Evolutionary conservation across 2,113 vertebrate species (phyloP), one percentile per base, ranked within the genome.

Genomic region (Recurvirostra avosetta): DNA sequence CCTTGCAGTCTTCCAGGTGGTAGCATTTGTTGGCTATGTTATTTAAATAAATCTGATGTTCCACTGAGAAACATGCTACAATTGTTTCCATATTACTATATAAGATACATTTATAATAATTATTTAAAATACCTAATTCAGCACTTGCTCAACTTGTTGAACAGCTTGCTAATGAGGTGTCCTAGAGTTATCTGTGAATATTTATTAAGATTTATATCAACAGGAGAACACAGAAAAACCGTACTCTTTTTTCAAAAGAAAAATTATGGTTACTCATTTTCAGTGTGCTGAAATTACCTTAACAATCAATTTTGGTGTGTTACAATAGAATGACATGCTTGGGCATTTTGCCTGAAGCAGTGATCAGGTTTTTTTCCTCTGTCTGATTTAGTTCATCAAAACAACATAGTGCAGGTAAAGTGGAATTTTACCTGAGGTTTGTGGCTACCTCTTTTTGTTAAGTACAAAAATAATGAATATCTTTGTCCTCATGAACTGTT

Each of bases 181-280:
- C 84, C 88, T 88, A 59, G 94, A 96, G 78, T 78, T 87, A 56
- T 68, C 89, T 63, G 50, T 91, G 94, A 97, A 86, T 96, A 91
- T 86, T 71, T 94, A 91, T 92, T 95, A 94, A 68, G 87, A 92
- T 94, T 77, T 96, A 43, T 95, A 85, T 90, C 36, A 97, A 89
- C 45, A 80, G 74, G 81, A 85, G 73, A 91, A 56, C 66, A 41
- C 43, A 70, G n/a, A 84, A 86, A 61, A 96, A 89, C 16, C 26
- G 27, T 63, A 78, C 17, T 70, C 75, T 61, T 86, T 86, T 90
- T 96, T 52, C 40, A 72, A 63, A 78, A 78, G 52, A 62, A 87
- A 88, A 93, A 94, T 71, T 45, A 90, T 67, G 71, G 59, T 93
- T 97, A 52, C 23, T 83, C 55, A n/a, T 86, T 96, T 95, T 96